A percentile compares a stretch with the other conserved stretches of the same genome.
Conservation (phyloP, 1,140 invertebrate genomes). For the Drosophila orena region DNA sequence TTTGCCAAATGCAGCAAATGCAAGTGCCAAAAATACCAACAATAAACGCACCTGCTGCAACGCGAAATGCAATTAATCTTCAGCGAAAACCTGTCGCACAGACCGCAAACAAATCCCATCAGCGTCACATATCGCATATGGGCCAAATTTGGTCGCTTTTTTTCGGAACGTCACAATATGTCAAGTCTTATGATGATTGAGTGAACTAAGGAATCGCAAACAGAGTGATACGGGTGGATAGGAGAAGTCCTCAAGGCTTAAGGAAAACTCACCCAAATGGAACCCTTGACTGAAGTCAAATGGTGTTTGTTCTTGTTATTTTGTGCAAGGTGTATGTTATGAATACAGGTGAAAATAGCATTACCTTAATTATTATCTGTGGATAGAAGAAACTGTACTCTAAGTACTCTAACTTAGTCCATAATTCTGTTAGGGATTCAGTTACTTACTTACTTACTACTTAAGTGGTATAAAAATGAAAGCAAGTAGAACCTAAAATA, state of each 20-base stretch:
- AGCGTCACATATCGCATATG: slow-evolving; percentile 22
- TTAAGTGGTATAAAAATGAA: too few relatives aligned
- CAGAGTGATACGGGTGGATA: background rate
- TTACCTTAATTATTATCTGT: too few relatives aligned
- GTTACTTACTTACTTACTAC: too few relatives aligned
- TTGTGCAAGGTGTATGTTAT: background rate
- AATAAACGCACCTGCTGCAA: slow-evolving; percentile 28
- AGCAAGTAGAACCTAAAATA: background rate
- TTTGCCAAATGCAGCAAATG: slow-evolving; percentile 49
- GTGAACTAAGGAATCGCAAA: slow-evolving; percentile 16
- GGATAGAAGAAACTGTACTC: too few relatives aligned
- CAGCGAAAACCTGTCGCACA: slow-evolving; percentile 34
- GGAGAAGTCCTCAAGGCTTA: background rate
- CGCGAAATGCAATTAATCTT: slow-evolving; percentile 68
- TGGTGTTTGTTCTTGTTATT: slow-evolving; percentile 8
- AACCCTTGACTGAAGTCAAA: slow-evolving; percentile 47
- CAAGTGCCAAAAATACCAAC: slow-evolving; percentile 35
- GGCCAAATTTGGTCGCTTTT: slow-evolving; percentile 20
- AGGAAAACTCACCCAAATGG: slow-evolving; percentile 7
- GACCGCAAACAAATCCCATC: slow-evolving; percentile 44
- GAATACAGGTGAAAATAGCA: background rate
- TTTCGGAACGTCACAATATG: slow-evolving; percentile 34
- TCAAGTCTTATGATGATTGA: slow-evolving; percentile 55
- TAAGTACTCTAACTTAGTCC: background rate
- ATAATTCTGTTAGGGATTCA: too few relatives aligned